These are phyloP conservation scores for Proterorhinus semilunaris DNA, from an alignment of 2,113 vertebrate species.

Conservation along the genomic window DNA sequence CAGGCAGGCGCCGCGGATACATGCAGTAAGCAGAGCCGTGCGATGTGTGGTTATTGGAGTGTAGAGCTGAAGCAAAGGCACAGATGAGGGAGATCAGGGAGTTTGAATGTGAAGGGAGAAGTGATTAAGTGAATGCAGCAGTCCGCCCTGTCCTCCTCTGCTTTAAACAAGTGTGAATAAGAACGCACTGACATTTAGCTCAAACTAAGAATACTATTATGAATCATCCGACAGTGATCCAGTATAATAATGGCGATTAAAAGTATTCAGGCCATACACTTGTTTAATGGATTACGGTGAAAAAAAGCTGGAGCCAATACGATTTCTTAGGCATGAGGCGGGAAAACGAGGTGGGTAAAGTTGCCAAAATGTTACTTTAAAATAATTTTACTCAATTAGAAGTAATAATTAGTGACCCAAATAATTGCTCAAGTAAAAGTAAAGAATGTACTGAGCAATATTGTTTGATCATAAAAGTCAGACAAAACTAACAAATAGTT, in stretches of 20 bases:
- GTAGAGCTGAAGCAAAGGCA: neutral
- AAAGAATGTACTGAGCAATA: too few species aligned
- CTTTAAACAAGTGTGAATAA: neutral
- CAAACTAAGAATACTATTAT: neutral
- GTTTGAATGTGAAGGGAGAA: neutral
- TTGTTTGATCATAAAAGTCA: too few species aligned
- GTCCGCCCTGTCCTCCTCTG: neutral
- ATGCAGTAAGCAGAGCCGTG: neutral
- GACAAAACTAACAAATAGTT: too few species aligned
- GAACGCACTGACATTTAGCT: slow-evolving; percentile 2
- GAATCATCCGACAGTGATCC: neutral
- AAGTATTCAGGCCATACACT: neutral
- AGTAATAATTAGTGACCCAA: too few species aligned
- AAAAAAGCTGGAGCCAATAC: too few species aligned
- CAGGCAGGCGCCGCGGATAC: neutral
- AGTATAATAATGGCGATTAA: slow-evolving; percentile 1
- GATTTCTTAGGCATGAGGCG: too few species aligned
- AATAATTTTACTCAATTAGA: too few species aligned
- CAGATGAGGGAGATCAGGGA: slow-evolving; percentile 8
- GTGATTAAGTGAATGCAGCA: slow-evolving; percentile 8
- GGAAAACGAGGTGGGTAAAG: too few species aligned
- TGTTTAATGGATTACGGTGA: neutral
- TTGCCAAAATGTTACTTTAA: too few species aligned
- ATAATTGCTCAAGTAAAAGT: too few species aligned
- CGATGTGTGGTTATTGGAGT: neutral